These are phyloP conservation scores for Kryphioiulus occultus DNA, from an alignment of 2,888 invertebrate species.

Conservation along the genomic window DNA sequence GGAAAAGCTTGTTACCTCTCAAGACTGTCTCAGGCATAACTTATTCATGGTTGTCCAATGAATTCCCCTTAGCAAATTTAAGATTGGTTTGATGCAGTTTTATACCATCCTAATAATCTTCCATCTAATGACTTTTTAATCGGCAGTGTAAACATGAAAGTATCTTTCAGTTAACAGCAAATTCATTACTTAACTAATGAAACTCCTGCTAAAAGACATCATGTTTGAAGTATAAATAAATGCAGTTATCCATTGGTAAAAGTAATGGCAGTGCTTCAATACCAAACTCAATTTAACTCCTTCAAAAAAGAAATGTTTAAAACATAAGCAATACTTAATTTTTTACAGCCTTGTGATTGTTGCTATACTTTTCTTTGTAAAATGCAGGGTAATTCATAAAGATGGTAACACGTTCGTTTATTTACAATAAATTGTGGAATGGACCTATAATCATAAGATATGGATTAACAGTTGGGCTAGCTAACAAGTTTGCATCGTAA, in stretches of 20 bases:
- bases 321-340: neutral
- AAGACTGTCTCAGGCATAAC: neutral
- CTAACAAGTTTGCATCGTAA: too few species aligned
- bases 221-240: conserved; percentile 23
- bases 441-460: neutral
- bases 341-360: neutral
- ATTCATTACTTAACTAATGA: neutral
- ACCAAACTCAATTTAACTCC: neutral
- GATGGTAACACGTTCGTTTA: neutral
- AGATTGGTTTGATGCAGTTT: neutral
- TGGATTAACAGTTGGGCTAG: neutral
- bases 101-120: neutral
- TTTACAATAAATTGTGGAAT: neutral
- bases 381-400: neutral
- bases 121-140: neutral
- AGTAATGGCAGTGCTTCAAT: conserved; percentile 15
- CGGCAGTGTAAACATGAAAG: conserved; percentile 10
- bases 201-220: neutral
- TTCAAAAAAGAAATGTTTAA: neutral
- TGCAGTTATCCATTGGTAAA: conserved; percentile 1
- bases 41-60: neutral
- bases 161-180: neutral
- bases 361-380: neutral
- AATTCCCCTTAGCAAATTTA: neutral
- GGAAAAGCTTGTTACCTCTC: neutral